These are phyloP conservation scores for zebrafish (Danio rerio) DNA, from an alignment of 2,113 vertebrate species.

Conservation along the genomic window DNA sequence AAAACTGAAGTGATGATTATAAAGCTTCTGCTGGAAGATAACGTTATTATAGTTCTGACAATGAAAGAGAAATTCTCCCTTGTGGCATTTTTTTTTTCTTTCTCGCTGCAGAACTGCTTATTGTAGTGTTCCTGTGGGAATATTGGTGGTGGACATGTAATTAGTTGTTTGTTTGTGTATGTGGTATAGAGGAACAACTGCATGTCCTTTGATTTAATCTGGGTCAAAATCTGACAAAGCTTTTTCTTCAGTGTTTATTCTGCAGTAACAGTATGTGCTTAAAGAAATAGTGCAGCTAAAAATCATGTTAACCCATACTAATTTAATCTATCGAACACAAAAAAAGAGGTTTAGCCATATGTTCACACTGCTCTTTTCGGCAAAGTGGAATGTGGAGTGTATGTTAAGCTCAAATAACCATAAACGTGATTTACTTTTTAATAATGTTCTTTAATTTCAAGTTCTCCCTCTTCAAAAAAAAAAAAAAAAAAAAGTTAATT, in stretches of 20 bases:
- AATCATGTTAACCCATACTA: background rate
- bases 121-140: constrained; percentile 1
- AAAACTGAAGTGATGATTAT: constrained; percentile 30
- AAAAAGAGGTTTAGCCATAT: background rate
- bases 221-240: constrained; percentile 32
- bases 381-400: too few relatives aligned
- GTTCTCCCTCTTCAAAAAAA: too few relatives aligned
- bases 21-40: constrained; percentile 24
- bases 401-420: too few relatives aligned
- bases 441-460: too few relatives aligned
- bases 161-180: constrained; percentile 17
- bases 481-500: too few relatives aligned
- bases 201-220: constrained; percentile 31
- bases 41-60: constrained; percentile 24
- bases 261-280: constrained; percentile 26
- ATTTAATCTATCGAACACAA: background rate
- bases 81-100: background rate
- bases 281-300: background rate
- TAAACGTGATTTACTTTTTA: too few relatives aligned
- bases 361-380: background rate
- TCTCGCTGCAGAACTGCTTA: background rate
- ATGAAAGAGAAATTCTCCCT: constrained; percentile 10
- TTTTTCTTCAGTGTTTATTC: constrained; percentile 17
- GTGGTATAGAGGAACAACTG: background rate
- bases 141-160: constrained; percentile 9